A percentile compares a stretch with the other conserved stretches of the same genome.
Evolutionary conservation across 2,113 vertebrate genomes (phyloP).

Genomic region (Peromyscus californicus): DNA sequence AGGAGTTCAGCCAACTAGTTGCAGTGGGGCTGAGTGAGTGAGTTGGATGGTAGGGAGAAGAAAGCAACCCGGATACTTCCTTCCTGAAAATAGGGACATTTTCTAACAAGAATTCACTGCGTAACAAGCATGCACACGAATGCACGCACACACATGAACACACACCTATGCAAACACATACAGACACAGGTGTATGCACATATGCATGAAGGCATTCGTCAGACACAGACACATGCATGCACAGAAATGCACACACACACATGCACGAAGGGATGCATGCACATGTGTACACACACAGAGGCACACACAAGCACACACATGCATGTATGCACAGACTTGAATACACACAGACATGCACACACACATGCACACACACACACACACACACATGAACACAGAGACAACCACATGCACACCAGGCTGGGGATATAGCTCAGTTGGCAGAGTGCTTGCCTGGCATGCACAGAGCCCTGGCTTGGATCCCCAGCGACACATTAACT

Average conservation of each 20-base stretch:
- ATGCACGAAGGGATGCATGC: background rate
- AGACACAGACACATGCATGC: background rate
- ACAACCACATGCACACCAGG: background rate
- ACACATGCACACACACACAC: background rate
- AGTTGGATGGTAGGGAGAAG: background rate
- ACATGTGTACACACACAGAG: background rate
- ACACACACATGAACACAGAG: no score
- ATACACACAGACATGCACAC: background rate
- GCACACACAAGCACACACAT: background rate
- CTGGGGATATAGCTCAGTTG: background rate
- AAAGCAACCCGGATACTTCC: fast-evolving
- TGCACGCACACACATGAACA: background rate
- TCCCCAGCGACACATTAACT: background rate
- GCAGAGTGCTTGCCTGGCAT: background rate
- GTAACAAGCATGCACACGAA: no score
- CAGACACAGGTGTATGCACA: background rate
- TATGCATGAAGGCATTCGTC: background rate
- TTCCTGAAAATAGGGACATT: background rate
- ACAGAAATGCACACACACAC: background rate
- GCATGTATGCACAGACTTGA: background rate
- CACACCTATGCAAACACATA: background rate
- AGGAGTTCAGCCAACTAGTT: fast-evolving
- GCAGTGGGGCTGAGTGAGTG: fast-evolving
- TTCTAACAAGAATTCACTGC: background rate
- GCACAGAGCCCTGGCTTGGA: background rate